Base-by-base conservation (phyloP, 2,113 vertebrate species). In the Porphyrio hochstetteri region DNA sequence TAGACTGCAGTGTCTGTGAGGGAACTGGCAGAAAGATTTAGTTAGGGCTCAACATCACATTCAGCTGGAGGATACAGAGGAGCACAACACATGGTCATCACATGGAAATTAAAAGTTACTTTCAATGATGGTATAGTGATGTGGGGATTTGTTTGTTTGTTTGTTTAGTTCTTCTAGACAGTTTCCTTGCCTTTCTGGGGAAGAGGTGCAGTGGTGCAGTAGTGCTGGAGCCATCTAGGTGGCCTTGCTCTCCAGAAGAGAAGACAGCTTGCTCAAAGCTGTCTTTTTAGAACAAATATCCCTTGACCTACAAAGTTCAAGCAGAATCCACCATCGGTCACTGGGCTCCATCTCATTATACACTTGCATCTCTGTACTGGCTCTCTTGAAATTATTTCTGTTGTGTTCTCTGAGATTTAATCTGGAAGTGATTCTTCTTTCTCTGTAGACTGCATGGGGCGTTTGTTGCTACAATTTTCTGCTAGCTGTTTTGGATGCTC, bases 201-300 rank as follows among this genome's bases (percentile, higher is more conserved):
- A 55, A 29, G 29, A 69, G 56, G 56, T 11, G 24, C 10, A 17
- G 35, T 2, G 48, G 33, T 42, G 7, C 0, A 2, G 48, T 42
- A 63, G 10, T 2, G 5, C 70, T 78, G 65, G 57, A 25, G 25
- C 23, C 63, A 18, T 40, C 12, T 14, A 16, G 17, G 28, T 15
- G 55, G 25, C 59, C 78, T 60, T 29, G 36, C 36, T 82, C 29
- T 15, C 27, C 7, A 59, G 64, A 20, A 61, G 18, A 18, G 57
- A 59, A 24, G 20, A 38, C 36, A 53, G 27, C 5, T 61, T 19
- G 9, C 69, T 72, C 59, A 16, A 44, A 80, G 57, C 1, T 3
- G 3, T 25, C 28, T 71, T 52, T 6, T 46, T 24, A 64, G 55
- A 18, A 75, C 42, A 92, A 86, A 78, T 15, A 68, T 12, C 60